A percentile compares a stretch with the other conserved stretches of the same genome.
phyloP scores from a whole-genome alignment of 2,888 invertebrate genomes.

The Phengaris arion region DNA sequence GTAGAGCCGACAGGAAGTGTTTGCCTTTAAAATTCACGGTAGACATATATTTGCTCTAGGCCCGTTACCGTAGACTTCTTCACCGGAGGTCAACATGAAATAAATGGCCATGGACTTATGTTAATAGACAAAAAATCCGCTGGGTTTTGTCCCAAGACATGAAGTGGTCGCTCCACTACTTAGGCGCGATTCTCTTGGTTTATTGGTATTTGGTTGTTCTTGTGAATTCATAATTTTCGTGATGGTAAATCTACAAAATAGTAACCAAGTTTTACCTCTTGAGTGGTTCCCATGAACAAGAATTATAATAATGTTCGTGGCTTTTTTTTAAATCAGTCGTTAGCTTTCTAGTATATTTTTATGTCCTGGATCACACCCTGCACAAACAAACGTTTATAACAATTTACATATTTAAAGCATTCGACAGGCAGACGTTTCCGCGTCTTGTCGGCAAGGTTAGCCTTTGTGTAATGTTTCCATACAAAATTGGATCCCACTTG shows the following conservation, averaged over 20 bases:
- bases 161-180: too few species aligned
- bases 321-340: too few species aligned
- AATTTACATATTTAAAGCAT: conserved; percentile 17
- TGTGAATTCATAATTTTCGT: too few species aligned
- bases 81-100: conserved; percentile 5
- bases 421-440: neutral
- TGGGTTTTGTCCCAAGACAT: too few species aligned
- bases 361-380: neutral
- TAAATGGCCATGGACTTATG: neutral
- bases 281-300: too few species aligned
- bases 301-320: too few species aligned
- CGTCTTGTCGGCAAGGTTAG: conserved; percentile 22
- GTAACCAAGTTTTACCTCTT: too few species aligned
- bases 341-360: neutral
- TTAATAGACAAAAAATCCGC: neutral
- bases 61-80: conserved; percentile 12
- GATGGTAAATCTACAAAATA: too few species aligned
- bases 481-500: conserved; percentile 13
- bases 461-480: conserved; percentile 18
- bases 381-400: neutral
- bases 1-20: neutral
- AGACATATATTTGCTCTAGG: conserved; percentile 13
- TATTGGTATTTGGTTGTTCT: too few species aligned
- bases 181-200: too few species aligned
- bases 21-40: conserved; percentile 18